A percentile compares a stretch with the other conserved stretches of the same genome.
These are phyloP conservation scores for Desoria tigrina DNA, from an alignment of 2,888 invertebrate genomes.

Conservation along the genomic window DNA sequence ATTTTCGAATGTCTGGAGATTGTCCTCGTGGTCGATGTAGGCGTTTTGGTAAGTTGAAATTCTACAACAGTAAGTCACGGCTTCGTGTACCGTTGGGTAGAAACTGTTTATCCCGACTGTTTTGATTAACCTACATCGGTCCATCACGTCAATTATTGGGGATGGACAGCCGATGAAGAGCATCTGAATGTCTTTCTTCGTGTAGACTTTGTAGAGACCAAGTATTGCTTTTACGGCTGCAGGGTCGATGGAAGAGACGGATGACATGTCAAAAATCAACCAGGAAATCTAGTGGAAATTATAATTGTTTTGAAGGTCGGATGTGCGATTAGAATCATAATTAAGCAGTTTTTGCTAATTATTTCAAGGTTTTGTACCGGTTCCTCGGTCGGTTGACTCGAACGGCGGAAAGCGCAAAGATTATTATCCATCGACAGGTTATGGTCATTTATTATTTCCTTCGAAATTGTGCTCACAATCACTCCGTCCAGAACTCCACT, in stretches of 20 bases:
- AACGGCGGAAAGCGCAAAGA: neutral
- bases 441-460: slow-evolving; percentile 25
- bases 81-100: slow-evolving; percentile 60
- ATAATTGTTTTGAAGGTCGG: no score
- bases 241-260: slow-evolving; percentile 67
- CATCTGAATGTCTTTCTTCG: slow-evolving; percentile 32
- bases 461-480: slow-evolving; percentile 29
- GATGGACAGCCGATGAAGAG: slow-evolving; percentile 45
- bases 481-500: neutral
- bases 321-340: no score
- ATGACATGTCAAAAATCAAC: slow-evolving; percentile 66
- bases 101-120: slow-evolving; percentile 56
- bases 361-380: neutral
- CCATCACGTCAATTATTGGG: slow-evolving; percentile 54
- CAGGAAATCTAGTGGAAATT: slow-evolving; percentile 44
- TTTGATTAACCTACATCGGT: slow-evolving; percentile 57
- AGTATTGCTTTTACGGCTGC: slow-evolving; percentile 48
- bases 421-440: slow-evolving; percentile 5
- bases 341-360: no score
- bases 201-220: slow-evolving; percentile 39
- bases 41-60: neutral
- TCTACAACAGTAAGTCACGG: slow-evolving; percentile 51
- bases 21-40: neutral
- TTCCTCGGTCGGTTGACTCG: neutral
- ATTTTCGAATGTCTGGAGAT: neutral